These are phyloP conservation scores for Lophotriccus pileatus DNA, from an alignment of 2,797 vertebrate genomes.

Conservation along the genomic window DNA sequence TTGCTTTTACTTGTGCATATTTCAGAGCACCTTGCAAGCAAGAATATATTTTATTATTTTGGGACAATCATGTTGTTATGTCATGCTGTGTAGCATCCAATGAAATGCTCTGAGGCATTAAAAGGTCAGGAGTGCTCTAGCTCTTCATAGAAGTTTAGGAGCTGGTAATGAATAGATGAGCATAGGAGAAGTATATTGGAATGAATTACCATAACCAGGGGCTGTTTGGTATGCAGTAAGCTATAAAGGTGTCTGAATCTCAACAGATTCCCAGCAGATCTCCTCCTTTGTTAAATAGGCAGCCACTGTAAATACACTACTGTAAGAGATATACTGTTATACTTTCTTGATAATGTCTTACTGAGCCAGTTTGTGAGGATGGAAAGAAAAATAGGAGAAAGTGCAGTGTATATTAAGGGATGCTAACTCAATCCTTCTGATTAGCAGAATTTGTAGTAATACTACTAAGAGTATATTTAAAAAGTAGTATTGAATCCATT, in stretches of 20 bases:
- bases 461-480: background rate
- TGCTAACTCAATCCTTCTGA: background rate
- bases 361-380: background rate
- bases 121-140: background rate
- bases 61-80: background rate
- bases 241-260: background rate
- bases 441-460: background rate
- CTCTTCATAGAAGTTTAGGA: background rate
- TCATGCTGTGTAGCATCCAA: fast-evolving
- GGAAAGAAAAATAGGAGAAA: background rate
- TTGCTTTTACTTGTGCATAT: background rate
- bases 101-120: background rate
- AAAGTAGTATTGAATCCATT: background rate
- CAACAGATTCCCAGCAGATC: background rate
- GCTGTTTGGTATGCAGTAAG: background rate
- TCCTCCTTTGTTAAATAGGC: background rate
- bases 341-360: background rate
- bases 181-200: background rate
- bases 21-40: background rate
- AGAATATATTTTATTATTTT: background rate
- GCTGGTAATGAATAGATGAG: background rate
- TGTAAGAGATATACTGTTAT: background rate
- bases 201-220: background rate
- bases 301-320: background rate
- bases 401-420: background rate